These are phyloP conservation scores for Rhamnusium bicolor DNA, from an alignment of 2,888 invertebrate species.

Conservation along the genomic window DNA sequence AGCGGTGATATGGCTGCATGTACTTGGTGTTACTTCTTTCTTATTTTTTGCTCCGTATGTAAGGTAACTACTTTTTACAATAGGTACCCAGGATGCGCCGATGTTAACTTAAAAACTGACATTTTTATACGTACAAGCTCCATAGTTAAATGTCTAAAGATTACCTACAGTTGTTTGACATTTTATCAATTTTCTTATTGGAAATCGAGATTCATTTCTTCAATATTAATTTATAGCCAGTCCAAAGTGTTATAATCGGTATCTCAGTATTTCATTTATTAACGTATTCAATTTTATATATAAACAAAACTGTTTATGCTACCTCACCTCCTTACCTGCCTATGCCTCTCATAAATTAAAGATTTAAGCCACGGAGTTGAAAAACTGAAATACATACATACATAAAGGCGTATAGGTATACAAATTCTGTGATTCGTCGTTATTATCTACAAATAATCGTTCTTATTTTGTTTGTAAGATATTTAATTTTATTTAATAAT, in stretches of 20 bases:
- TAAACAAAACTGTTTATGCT: neutral
- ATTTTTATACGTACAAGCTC: neutral
- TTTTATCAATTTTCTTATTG: neutral
- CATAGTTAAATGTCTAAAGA: neutral
- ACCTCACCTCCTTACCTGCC: neutral
- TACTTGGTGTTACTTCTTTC: too few relatives aligned
- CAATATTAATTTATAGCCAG: neutral
- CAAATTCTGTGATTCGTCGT: neutral
- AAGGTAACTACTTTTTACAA: slow-evolving; percentile 4
- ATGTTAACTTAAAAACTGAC: neutral
- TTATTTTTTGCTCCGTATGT: neutral
- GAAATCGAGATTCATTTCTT: neutral
- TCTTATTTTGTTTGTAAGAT: neutral
- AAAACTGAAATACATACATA: neutral
- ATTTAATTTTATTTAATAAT: slow-evolving; percentile 10
- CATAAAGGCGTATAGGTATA: neutral
- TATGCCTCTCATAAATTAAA: neutral
- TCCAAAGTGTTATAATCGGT: neutral
- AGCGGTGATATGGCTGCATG: slow-evolving; percentile 22
- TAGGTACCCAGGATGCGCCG: neutral
- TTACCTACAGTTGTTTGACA: neutral
- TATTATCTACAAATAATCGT: neutral
- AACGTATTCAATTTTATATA: neutral
- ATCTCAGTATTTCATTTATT: neutral
- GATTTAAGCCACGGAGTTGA: too few relatives aligned